These are phyloP conservation scores for Brachyhypopomus gauderio DNA, from an alignment of 2,113 vertebrate species.

Conservation along the genomic window DNA sequence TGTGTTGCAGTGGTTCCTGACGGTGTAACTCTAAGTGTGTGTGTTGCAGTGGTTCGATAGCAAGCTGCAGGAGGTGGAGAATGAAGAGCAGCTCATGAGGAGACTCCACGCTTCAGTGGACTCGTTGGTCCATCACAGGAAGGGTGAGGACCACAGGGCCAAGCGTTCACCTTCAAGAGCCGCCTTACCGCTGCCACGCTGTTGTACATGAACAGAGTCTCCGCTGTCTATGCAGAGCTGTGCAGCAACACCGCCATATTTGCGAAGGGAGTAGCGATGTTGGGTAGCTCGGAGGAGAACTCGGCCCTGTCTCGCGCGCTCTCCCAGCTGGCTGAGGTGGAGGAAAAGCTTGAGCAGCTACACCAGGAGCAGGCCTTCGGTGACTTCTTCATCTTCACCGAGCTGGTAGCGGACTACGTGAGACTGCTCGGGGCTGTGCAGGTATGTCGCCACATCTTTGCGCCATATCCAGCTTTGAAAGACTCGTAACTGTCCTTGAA, in stretches of 20 bases:
- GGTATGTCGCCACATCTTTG: conserved; percentile 51
- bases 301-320: conserved; percentile 90
- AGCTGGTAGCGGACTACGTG: conserved; percentile 91
- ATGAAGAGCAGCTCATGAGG: conserved; percentile 90
- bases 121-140: conserved; percentile 89
- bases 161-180: not conserved
- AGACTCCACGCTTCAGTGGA: conserved; percentile 89
- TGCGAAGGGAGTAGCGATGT: conserved; percentile 95
- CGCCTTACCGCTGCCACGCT: not conserved
- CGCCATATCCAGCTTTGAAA: too few relatives aligned
- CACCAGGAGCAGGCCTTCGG: conserved; percentile 91
- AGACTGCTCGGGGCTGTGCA: conserved; percentile 85
- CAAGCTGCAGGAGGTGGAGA: conserved; percentile 94
- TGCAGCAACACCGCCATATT: conserved; percentile 90
- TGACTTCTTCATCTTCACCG: conserved; percentile 91
- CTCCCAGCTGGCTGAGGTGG: conserved; percentile 95
- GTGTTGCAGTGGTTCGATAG: conserved; percentile 93
- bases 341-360: conserved; percentile 94
- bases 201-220: not conserved
- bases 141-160: conserved; percentile 76
- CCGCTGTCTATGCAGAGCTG: conserved; percentile 70
- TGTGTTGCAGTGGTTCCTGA: too few relatives aligned
- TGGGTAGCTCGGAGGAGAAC: conserved; percentile 97
- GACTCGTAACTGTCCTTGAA: not conserved
- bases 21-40: not conserved